phyloP scores from a whole-genome alignment of 2,113 vertebrate species.

The Bubalus kerabau region DNA sequence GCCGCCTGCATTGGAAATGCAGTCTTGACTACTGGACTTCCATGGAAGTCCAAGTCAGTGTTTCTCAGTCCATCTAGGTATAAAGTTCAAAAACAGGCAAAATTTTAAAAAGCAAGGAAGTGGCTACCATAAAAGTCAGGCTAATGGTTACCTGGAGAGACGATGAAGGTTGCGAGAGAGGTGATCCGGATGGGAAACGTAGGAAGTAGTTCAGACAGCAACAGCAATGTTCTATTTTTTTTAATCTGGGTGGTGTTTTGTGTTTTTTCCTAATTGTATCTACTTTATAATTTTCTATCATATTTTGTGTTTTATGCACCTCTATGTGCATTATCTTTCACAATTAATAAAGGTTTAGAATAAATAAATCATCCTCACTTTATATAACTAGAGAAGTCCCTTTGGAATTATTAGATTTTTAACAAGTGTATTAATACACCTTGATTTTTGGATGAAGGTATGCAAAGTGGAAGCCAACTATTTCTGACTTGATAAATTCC shows the following conservation, averaged over 20 bases:
- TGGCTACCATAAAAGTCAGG: not conserved
- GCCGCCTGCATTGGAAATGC: not conserved
- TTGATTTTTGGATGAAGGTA: not conserved
- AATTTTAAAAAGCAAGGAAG: not conserved
- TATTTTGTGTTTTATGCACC: not conserved
- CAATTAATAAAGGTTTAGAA: not conserved
- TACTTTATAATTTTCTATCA: not conserved
- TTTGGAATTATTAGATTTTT: not conserved
- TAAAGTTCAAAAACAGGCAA: not conserved
- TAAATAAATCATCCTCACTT: not conserved
- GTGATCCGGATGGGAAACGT: not conserved
- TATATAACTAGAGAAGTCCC: not conserved
- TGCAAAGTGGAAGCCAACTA: not conserved
- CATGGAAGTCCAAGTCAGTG: not conserved
- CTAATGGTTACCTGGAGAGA: not conserved
- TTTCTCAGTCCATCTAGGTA: not conserved
- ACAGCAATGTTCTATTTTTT: not conserved
- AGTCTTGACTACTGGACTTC: not conserved
- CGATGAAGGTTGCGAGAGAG: not conserved
- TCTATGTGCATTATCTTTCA: not conserved
- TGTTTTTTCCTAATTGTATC: not conserved
- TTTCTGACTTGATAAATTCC: not conserved
- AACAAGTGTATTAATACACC: not conserved
- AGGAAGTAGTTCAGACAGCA: not conserved
- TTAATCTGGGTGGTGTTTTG: not conserved